These are phyloP conservation scores for Anagrus nilaparvatae DNA, from an alignment of 1,140 invertebrate species.

Conservation along the genomic window DNA sequence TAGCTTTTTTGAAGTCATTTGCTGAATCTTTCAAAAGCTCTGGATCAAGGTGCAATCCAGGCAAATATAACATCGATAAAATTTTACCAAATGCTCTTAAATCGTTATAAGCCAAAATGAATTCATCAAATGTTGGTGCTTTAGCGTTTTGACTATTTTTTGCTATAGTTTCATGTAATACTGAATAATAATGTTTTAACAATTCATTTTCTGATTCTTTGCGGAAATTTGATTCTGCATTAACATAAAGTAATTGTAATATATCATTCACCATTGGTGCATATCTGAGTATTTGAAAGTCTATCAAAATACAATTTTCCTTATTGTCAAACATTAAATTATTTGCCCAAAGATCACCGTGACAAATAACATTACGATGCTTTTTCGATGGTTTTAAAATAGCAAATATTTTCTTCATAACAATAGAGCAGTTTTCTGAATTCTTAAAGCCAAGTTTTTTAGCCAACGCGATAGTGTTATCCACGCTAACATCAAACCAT, in stretches of 20 bases:
- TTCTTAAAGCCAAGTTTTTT: slow-evolving; percentile 22
- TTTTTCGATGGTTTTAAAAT: slow-evolving; percentile 38
- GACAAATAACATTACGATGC: slow-evolving; percentile 47
- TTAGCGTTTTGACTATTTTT: slow-evolving; percentile 7
- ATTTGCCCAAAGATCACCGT: slow-evolving; percentile 53
- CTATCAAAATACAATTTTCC: slow-evolving; percentile 45
- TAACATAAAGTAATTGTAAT: slow-evolving; percentile 32
- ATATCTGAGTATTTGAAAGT: slow-evolving; percentile 48
- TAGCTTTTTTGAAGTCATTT: no score
- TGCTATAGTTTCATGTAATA: slow-evolving; percentile 19
- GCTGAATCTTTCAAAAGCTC: no score
- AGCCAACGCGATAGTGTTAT: no score
- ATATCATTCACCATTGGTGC: slow-evolving; percentile 43
- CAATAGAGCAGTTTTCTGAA: slow-evolving; percentile 25
- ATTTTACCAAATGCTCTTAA: no score
- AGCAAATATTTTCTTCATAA: slow-evolving; percentile 31
- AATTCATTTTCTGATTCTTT: slow-evolving; percentile 22
- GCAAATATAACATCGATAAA: no score
- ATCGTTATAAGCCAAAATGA: no score
- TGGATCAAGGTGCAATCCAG: no score
- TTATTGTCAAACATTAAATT: slow-evolving; percentile 47
- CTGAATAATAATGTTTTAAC: slow-evolving; percentile 32
- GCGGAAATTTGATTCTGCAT: slow-evolving; percentile 27
- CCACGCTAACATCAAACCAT: not conserved
- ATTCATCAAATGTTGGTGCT: slow-evolving; percentile 26